Conservation (phyloP, 1,140 invertebrate species). For the Drosophila quadrilineata region DNA sequence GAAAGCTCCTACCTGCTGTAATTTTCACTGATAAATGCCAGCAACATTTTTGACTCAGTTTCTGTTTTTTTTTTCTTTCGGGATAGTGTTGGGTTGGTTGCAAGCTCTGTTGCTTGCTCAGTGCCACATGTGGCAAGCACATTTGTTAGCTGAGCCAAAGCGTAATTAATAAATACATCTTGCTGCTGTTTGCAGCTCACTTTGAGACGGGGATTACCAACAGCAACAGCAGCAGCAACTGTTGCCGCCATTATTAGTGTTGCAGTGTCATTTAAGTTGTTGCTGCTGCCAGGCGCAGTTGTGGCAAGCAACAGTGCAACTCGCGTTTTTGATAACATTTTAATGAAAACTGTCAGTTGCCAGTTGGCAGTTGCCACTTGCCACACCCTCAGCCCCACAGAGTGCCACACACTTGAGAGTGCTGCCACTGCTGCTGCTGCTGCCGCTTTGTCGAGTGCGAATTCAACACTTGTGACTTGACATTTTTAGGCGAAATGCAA, state of each 20-base stretch:
- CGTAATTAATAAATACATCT: slow-evolving; percentile 58
- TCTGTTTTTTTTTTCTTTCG: too few species aligned
- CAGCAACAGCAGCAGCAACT: slow-evolving; percentile 22
- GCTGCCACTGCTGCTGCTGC: slow-evolving; percentile 37
- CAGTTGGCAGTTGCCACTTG: slow-evolving; percentile 5
- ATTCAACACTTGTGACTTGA: slow-evolving; percentile 79
- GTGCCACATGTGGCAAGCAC: slow-evolving; percentile 13
- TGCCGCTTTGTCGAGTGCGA: slow-evolving; percentile 75
- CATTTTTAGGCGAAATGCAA: slow-evolving; percentile 70
- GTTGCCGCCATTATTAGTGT: slow-evolving; percentile 57
- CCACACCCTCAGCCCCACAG: slow-evolving; percentile 24
- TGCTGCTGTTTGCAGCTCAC: background rate
- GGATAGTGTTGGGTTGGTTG: too few species aligned
- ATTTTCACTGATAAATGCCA: slow-evolving; percentile 36
- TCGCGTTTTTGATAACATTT: slow-evolving; percentile 77
- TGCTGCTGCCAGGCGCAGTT: slow-evolving; percentile 48
- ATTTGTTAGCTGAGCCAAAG: slow-evolving; percentile 5
- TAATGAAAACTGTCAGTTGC: slow-evolving; percentile 78
- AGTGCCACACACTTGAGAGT: slow-evolving; percentile 34
- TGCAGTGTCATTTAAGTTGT: slow-evolving; percentile 49
- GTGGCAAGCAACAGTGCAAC: slow-evolving; percentile 35
- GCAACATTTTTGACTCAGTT: too few species aligned
- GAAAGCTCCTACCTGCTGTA: slow-evolving; percentile 4
- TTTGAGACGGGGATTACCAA: slow-evolving; percentile 1
- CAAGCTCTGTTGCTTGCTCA: too few species aligned